Conservation (phyloP, 2,888 invertebrate genomes). For the Agrilus biguttatus region DNA sequence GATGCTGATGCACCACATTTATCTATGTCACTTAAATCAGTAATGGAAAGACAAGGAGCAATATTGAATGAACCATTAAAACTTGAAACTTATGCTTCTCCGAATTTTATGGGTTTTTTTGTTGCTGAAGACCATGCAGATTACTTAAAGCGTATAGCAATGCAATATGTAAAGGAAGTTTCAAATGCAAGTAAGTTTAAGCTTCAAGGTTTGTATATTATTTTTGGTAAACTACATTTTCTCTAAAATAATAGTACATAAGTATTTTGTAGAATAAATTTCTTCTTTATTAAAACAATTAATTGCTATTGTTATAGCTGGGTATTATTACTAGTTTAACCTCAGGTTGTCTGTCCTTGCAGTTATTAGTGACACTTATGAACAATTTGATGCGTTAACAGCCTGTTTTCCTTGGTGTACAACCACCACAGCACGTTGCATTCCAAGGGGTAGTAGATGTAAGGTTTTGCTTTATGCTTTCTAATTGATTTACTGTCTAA, state of each 20-base stretch:
- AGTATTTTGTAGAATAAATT: constrained; percentile 1
- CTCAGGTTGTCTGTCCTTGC: constrained; percentile 33
- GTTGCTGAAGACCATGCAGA: constrained; percentile 71
- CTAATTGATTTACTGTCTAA: neutral
- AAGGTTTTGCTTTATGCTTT: constrained; percentile 24
- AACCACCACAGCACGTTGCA: constrained; percentile 44
- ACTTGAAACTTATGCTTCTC: constrained; percentile 71
- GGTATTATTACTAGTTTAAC: constrained; percentile 5
- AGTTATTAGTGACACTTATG: constrained; percentile 57
- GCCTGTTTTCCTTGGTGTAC: constrained; percentile 67
- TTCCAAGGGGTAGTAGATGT: constrained; percentile 48
- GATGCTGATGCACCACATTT: constrained; percentile 58
- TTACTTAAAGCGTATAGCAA: constrained; percentile 62
- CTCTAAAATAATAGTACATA: neutral
- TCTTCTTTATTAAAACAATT: constrained; percentile 1
- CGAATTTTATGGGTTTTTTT: constrained; percentile 84
- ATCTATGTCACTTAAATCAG: constrained; percentile 54
- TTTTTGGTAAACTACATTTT: neutral
- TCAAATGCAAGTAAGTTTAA: constrained; percentile 50
- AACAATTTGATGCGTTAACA: constrained; percentile 59
- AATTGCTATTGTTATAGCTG: constrained; percentile 5
- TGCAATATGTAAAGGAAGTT: constrained; percentile 69
- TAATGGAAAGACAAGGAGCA: constrained; percentile 57
- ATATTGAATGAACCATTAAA: constrained; percentile 50
- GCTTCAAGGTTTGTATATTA: neutral